Evolutionary conservation across 1,140 invertebrate genomes (phyloP).

Genomic region (Drosophila athabasca): DNA sequence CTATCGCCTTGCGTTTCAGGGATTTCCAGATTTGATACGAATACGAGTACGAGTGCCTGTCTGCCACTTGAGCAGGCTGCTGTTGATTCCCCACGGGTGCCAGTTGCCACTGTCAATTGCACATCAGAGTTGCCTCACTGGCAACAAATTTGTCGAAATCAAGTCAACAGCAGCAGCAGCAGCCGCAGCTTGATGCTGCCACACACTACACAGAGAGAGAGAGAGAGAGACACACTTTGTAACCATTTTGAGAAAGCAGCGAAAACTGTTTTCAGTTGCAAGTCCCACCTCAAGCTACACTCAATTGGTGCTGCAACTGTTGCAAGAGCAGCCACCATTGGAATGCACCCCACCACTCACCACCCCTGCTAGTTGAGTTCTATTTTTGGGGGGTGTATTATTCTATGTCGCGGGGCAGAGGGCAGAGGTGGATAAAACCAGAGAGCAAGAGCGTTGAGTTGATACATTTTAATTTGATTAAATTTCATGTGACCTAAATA

Average conservation of each 20-base stretch:
- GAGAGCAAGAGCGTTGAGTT: conserved; percentile 46
- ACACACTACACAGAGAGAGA: conserved; percentile 11
- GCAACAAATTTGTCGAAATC: conserved; percentile 64
- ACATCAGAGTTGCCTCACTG: conserved; percentile 50
- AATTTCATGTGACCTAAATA: conserved; percentile 82
- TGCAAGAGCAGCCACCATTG: conserved; percentile 45
- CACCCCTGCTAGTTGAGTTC: neutral
- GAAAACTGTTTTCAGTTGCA: conserved; percentile 18
- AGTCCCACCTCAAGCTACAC: conserved; percentile 60
- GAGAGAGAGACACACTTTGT: neutral
- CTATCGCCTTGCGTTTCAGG: conserved; percentile 59
- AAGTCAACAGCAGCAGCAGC: conserved; percentile 28
- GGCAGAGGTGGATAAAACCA: conserved; percentile 1
- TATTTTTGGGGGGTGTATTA: conserved; percentile 1
- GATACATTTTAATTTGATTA: conserved; percentile 82
- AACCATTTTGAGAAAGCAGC: conserved; percentile 17
- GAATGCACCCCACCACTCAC: conserved; percentile 14
- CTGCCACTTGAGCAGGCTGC: conserved; percentile 53
- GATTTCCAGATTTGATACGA: conserved; percentile 56
- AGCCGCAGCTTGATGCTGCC: conserved; percentile 16
- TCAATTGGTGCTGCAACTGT: conserved; percentile 65
- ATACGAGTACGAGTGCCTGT: neutral
- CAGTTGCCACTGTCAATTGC: conserved; percentile 70
- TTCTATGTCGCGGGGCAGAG: conserved; percentile 13
- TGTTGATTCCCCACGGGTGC: conserved; percentile 63